Conservation (phyloP, 2,797 vertebrate genomes). For the Spinus olivaceus region DNA sequence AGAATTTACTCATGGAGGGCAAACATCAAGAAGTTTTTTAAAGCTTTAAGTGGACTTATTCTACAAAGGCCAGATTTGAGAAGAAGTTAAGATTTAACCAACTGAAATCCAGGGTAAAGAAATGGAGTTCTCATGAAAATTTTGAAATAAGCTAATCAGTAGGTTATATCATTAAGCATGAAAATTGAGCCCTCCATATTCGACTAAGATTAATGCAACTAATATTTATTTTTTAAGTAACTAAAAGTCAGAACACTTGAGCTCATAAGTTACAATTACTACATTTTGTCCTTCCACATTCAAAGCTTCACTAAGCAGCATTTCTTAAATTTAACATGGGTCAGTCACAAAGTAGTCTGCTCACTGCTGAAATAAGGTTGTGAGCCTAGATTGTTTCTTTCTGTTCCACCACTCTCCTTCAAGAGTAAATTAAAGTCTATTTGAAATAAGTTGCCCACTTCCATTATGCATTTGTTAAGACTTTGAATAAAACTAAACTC, state of each 20-base stretch:
- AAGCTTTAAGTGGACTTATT: neutral
- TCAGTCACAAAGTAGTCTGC: neutral
- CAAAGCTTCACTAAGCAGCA: neutral
- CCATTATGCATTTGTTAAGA: neutral
- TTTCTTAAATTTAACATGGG: neutral
- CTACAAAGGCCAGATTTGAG: neutral
- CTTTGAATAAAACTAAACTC: neutral
- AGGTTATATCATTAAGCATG: neutral
- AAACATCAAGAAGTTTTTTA: neutral
- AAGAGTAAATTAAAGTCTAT: neutral
- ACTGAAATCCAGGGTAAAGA: neutral
- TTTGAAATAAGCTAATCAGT: neutral
- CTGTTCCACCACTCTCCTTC: neutral
- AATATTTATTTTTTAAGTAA: neutral
- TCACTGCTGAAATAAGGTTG: neutral
- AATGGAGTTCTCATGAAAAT: neutral
- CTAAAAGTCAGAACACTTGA: neutral
- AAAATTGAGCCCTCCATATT: neutral
- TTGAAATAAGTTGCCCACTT: neutral
- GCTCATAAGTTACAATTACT: neutral
- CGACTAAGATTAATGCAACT: neutral
- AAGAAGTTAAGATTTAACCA: constrained; percentile 20
- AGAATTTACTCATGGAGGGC: neutral
- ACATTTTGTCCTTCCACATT: neutral
- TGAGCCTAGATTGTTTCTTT: neutral